Evolutionary conservation across 2,797 vertebrate genomes (phyloP), one percentile per base, ranked within the genome.

Genomic region (Poeciliopsis paucimaculata): DNA sequence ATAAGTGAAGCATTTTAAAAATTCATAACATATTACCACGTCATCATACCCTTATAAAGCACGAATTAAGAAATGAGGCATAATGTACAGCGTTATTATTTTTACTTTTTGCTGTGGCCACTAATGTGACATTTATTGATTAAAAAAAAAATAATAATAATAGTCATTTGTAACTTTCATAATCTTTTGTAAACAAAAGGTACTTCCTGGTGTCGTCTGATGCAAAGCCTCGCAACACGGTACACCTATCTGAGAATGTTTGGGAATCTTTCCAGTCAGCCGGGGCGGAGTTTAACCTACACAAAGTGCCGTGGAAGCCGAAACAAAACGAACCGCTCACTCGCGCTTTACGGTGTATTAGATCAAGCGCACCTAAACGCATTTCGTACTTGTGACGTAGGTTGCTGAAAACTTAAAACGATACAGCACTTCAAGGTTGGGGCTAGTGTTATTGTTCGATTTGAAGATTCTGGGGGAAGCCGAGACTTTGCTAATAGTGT

Each of bases 361-460:
- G 84, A 86, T 36, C 86, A 71, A 1, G 34, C 79, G 8, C 31
- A 47, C 43, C 28, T 5, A 1, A 57, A n/a, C 46, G 79, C 79
- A n/a, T 78, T 64, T 28, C 0, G 34, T 0, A 0, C 20, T 34
- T 64, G 70, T 93, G 91, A 93, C 92, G 93, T 87, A 64, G 0
- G 1, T 11, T 12, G 31, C 53, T 51, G 76, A 82, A 78, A 81
- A 89, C 84, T 92, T 84, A 87, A 89, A 75, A 43, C 9, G 43
- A 20, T 60, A 75, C 74, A 31, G 28, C 90, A 36, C 72, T 15
- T 41, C 0, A 1, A 43, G n/a, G 41, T 60, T 64, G 76, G 36
- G 75, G 43, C 16, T 4, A 77, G 76, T 91, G 78, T 94, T 90
- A 79, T 94, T 93, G 86, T 92, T 91, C 75, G 68, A 73, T 86